Evolutionary conservation across 2,113 vertebrate species (phyloP).

Genomic region (Myanophis thanlyinensis): DNA sequence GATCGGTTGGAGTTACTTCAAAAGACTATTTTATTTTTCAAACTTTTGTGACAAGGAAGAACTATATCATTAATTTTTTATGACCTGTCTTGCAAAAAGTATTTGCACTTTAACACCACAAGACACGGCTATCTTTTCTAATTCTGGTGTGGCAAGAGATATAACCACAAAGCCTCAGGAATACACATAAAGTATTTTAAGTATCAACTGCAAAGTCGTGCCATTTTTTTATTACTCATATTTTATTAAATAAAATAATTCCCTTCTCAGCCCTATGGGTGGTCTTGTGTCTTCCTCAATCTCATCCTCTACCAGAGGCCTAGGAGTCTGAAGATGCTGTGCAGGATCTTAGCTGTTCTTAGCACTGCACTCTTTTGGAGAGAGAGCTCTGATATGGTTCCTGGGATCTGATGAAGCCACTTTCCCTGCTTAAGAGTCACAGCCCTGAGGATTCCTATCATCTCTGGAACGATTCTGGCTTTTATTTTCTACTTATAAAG

Average conservation of each 20-base stretch:
- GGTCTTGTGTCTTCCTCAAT: neutral
- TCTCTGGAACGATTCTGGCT: neutral
- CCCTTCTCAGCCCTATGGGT: neutral
- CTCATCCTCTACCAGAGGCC: neutral
- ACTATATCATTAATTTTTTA: slow-evolving; percentile 46
- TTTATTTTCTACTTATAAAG: neutral
- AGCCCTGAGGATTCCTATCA: neutral
- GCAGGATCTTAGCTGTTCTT: neutral
- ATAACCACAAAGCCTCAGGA: slow-evolving; percentile 16
- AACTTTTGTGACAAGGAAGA: slow-evolving; percentile 46
- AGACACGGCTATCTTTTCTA: slow-evolving; percentile 7
- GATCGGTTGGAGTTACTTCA: slow-evolving; percentile 10
- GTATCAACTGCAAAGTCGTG: neutral
- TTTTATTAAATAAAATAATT: neutral
- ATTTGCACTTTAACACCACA: slow-evolving; percentile 18
- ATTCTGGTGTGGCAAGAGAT: slow-evolving; percentile 6
- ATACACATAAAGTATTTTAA: neutral
- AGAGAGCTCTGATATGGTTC: neutral
- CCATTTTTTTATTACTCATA: slow-evolving; percentile 20
- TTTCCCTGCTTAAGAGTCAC: neutral
- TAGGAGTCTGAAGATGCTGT: neutral
- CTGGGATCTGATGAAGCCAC: neutral
- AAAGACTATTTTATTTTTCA: slow-evolving; percentile 37
- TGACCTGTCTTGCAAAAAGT: slow-evolving; percentile 19
- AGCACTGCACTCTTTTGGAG: neutral